Conservation (phyloP, 2,888 invertebrate genomes). For the Heliothis peltigera region DNA sequence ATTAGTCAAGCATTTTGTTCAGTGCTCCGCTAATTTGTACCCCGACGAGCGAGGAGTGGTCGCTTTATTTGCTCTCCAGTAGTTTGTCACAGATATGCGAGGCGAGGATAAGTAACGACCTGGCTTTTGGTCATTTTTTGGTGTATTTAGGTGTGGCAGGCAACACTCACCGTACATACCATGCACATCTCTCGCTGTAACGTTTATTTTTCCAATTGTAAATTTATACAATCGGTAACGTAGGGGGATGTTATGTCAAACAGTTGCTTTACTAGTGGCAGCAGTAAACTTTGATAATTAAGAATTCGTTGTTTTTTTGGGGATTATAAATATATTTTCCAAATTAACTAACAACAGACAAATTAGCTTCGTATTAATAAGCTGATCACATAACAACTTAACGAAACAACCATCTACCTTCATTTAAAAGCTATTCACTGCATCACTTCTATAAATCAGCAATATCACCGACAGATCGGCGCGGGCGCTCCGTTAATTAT, state of each 20-base stretch:
- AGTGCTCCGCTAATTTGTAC: slow-evolving; percentile 59
- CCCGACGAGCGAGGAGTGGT: slow-evolving; percentile 60
- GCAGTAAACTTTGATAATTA: too few species aligned
- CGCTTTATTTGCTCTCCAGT: slow-evolving; percentile 52
- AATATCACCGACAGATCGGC: slow-evolving; percentile 43
- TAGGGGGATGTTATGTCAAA: too few species aligned
- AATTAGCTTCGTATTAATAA: background rate
- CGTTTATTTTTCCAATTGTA: background rate
- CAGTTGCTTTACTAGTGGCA: too few species aligned
- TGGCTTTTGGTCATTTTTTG: slow-evolving; percentile 39
- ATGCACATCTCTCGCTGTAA: background rate
- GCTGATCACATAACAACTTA: slow-evolving; percentile 21
- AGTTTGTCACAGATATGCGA: slow-evolving; percentile 50
- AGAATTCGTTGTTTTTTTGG: too few species aligned
- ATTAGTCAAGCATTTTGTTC: slow-evolving; percentile 64
- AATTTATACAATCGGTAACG: too few species aligned
- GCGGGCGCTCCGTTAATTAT: slow-evolving; percentile 36
- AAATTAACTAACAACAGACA: background rate
- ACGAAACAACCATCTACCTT: slow-evolving; percentile 27
- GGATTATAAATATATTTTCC: too few species aligned
- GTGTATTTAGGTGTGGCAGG: slow-evolving; percentile 31
- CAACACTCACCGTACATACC: background rate
- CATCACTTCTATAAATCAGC: slow-evolving; percentile 29
- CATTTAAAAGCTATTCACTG: slow-evolving; percentile 32
- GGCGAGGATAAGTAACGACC: slow-evolving; percentile 39